Base-by-base conservation (phyloP, 92 coral and sea anemone species). In the Porites evermanni region DNA sequence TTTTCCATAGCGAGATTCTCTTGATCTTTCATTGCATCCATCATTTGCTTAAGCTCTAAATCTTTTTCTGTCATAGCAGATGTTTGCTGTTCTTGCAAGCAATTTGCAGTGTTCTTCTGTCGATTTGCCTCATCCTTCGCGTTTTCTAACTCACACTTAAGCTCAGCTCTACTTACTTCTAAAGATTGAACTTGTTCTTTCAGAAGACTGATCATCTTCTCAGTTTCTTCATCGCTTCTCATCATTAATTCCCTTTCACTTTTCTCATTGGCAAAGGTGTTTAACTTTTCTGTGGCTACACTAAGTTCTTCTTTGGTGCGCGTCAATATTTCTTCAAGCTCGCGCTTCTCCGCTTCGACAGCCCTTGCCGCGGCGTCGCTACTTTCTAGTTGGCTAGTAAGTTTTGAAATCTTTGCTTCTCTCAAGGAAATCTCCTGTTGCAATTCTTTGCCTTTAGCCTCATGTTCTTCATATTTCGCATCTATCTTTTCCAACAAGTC, bases 261-360 rank as follows among this genome's bases (percentile, higher is more conserved):
- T 11, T 64, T 79, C 53, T 91, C 87, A 67, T 67, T 61, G 38
- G 77, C 86, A 80, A 67, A 52, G 7, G 79, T 47, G 19, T 83
- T 79, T 54, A 88, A n/a, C 77, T 86, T 87, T 76, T 86, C 93
- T 23, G 78, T 77, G 13, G 89, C 86, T n/a, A 74, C 52, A 52
- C 77, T 80, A 54, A 94, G 75, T 20, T 86, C 88, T 59, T 88
- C 77, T 68, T 93, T 92, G 8, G 91, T 64, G 53, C 83, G 95
- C 64, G 70, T 73, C 64, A 95, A 67, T 77, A 85, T 87, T 29
- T 77, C 80, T 71, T 91, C 92, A 21, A 92, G 20, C 65, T 88
- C 90, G 3, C 47, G 64, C 81, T 95, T 95, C 64, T 88, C 95
- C 4, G 24, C 7, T 10, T 72, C 86, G 50, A 77, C 54, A 23